These are phyloP conservation scores for Dasypogon diadema DNA, from an alignment of 2,888 invertebrate species.

Conservation along the genomic window DNA sequence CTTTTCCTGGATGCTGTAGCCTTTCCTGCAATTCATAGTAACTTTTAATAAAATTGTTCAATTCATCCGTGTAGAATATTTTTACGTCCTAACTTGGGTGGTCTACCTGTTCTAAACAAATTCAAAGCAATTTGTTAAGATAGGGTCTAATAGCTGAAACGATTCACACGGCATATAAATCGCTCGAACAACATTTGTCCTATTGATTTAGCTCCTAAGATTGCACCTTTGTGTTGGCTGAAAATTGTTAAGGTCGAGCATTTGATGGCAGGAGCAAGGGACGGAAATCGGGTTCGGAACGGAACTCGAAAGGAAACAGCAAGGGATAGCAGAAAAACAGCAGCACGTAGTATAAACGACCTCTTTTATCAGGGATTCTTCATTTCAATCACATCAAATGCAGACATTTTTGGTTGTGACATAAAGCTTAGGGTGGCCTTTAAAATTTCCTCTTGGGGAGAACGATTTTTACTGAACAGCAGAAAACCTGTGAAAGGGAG, in stretches of 20 bases:
- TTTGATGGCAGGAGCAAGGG: conserved; percentile 38
- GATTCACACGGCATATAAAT: conserved; percentile 42
- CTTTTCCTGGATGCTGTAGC: too few relatives aligned
- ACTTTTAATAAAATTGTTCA: too few relatives aligned
- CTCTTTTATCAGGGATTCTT: conserved; percentile 61
- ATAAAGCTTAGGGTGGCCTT: conserved; percentile 56
- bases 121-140: not conserved
- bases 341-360: conserved; percentile 58
- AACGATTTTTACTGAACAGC: conserved; percentile 14
- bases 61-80: too few relatives aligned
- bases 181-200: conserved; percentile 1
- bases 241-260: not conserved
- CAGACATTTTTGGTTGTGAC: conserved; percentile 61
- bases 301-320: conserved; percentile 17
- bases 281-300: conserved; percentile 12
- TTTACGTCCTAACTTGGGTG: too few relatives aligned
- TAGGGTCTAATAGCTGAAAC: conserved; percentile 48
- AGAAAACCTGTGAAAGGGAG: conserved; percentile 12
- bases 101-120: not conserved
- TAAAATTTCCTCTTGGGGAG: conserved; percentile 51
- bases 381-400: conserved; percentile 61
- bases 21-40: too few relatives aligned
- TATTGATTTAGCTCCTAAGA: conserved; percentile 23
- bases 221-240: conserved; percentile 22
- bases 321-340: conserved; percentile 52